A percentile compares a stretch with the other conserved stretches of the same genome.
Conservation (phyloP, 1,140 invertebrate genomes). For the Heliothis virescens region DNA sequence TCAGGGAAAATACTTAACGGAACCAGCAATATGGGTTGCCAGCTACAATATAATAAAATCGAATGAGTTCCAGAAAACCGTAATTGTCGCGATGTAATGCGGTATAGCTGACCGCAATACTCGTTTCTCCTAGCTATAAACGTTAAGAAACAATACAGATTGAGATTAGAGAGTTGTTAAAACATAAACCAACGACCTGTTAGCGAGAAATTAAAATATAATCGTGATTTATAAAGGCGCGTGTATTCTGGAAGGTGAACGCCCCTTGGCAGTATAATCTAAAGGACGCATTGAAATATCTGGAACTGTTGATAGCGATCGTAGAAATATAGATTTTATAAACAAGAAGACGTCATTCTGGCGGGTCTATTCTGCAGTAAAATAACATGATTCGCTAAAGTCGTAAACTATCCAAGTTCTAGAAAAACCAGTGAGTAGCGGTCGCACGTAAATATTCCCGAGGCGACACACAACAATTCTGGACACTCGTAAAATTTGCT, state of each 20-base stretch:
- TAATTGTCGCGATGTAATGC: constrained; percentile 38
- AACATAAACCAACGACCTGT: constrained; percentile 10
- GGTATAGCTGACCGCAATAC: constrained; percentile 23
- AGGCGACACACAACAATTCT: constrained; percentile 40
- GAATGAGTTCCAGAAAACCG: constrained; percentile 28
- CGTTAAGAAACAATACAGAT: constrained; percentile 37
- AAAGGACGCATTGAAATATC: constrained; percentile 6
- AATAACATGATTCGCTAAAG: background rate
- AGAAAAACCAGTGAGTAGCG: constrained; percentile 41
- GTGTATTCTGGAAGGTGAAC: constrained; percentile 27
- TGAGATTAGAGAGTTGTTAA: constrained; percentile 33
- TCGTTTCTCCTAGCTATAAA: constrained; percentile 43
- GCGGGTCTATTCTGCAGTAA: constrained; percentile 3
- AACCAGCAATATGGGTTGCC: constrained; percentile 4
- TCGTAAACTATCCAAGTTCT: constrained; percentile 14
- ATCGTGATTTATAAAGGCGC: constrained; percentile 21
- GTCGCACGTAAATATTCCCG: constrained; percentile 31
- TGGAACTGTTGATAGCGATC: background rate
- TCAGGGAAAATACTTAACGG: background rate
- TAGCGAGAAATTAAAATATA: constrained; percentile 20
- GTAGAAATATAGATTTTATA: constrained; percentile 2
- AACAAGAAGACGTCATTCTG: constrained; percentile 32
- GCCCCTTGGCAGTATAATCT: background rate
- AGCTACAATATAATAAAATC: constrained; percentile 19
- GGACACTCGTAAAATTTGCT: constrained; percentile 63